Percentiles rank a stretch among this genome's conserved stretches.
phyloP scores from a whole-genome alignment of 2,797 vertebrate genomes.

The Sebastes hubbsi region DNA sequence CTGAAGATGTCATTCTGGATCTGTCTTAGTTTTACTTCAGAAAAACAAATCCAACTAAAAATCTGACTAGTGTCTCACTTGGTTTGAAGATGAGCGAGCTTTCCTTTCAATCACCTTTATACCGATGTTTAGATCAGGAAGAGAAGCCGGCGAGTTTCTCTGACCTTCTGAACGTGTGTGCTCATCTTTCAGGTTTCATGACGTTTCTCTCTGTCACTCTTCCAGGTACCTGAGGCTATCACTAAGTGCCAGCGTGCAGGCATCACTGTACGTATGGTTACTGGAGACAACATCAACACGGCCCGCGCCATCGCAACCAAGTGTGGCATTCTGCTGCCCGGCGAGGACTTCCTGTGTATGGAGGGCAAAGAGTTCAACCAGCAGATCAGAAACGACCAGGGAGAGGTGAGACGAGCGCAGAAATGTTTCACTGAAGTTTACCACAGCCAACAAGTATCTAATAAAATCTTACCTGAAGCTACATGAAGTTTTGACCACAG shows the following conservation, averaged over 20 bases:
- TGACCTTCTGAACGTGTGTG: not conserved
- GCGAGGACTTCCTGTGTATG: constrained; percentile 93
- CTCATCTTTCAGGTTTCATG: not conserved
- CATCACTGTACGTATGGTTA: constrained; percentile 98
- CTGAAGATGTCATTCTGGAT: not conserved
- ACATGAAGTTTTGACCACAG: too few species aligned
- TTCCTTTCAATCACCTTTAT: not conserved
- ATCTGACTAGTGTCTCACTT: too few species aligned
- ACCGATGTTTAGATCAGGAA: not conserved
- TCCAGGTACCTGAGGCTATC: constrained; percentile 93
- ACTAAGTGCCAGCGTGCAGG: constrained; percentile 92
- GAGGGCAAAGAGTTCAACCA: constrained; percentile 98
- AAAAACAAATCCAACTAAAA: not conserved
- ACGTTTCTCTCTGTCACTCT: not conserved
- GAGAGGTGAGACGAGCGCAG: constrained; percentile 84
- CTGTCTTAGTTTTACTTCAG: not conserved
- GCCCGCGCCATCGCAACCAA: constrained; percentile 96
- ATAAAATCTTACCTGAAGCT: not conserved
- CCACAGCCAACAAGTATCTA: not conserved
- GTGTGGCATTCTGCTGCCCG: constrained; percentile 92
- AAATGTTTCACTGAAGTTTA: not conserved
- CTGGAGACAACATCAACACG: constrained; percentile 98
- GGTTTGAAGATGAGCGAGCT: not conserved
- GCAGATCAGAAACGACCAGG: constrained; percentile 95
- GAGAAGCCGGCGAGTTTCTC: not conserved